phyloP scores from a whole-genome alignment of 2,888 invertebrate species.

The Melinopterus prodromus region DNA sequence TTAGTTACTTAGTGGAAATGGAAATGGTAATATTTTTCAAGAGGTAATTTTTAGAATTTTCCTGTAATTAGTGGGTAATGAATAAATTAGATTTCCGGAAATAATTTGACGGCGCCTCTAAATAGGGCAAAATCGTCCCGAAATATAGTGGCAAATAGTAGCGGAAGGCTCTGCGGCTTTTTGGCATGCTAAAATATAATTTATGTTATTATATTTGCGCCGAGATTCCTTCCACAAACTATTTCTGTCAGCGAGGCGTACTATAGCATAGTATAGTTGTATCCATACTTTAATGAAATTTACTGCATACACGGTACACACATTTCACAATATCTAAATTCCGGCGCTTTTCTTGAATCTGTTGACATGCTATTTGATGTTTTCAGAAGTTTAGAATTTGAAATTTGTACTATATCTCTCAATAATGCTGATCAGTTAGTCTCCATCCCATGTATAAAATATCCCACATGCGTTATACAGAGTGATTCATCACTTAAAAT shows the following conservation, averaged over 20 bases:
- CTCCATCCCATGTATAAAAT: too few relatives aligned
- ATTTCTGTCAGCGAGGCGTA: not conserved
- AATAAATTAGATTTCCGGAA: not conserved
- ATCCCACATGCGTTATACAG: too few relatives aligned
- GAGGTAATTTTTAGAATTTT: too few relatives aligned
- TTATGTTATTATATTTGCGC: constrained; percentile 24
- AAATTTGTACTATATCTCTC: too few relatives aligned
- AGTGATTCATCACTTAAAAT: too few relatives aligned
- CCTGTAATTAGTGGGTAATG: not conserved
- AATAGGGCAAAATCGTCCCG: not conserved
- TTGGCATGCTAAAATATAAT: constrained; percentile 5
- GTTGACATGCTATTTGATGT: not conserved
- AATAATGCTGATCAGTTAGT: too few relatives aligned
- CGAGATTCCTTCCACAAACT: constrained; percentile 24
- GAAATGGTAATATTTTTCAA: constrained; percentile 13
- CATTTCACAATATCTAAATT: not conserved
- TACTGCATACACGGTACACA: not conserved
- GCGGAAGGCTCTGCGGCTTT: not conserved
- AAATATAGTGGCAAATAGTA: not conserved
- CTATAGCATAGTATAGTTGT: not conserved
- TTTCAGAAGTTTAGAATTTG: too few relatives aligned
- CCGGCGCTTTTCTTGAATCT: not conserved
- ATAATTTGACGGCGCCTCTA: not conserved
- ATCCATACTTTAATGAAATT: not conserved
- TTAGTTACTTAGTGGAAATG: not conserved